Evolutionary conservation across 2,113 vertebrate species (phyloP).

Genomic region (Ictalurus punctatus): DNA sequence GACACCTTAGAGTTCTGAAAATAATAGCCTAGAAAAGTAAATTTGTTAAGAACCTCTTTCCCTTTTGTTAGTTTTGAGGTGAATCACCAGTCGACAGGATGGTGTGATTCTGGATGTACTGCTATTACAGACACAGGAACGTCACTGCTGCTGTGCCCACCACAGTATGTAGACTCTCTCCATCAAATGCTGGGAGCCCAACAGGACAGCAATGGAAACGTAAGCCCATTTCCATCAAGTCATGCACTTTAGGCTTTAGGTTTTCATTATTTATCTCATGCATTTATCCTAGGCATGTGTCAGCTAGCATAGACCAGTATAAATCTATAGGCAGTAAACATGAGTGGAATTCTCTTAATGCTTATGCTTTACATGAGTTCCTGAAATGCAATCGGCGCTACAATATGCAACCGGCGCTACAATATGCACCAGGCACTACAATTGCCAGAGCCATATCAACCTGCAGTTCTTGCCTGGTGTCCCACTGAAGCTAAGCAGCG

Average conservation of each 20-base stretch:
- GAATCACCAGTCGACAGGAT: conserved; percentile 48
- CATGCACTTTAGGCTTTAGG: not conserved
- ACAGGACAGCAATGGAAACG: conserved; percentile 28
- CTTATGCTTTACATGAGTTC: not conserved
- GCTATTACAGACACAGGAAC: conserved; percentile 57
- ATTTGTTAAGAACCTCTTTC: not conserved
- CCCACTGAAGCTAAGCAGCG: too few relatives aligned
- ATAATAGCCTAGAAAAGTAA: not conserved
- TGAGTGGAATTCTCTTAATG: not conserved
- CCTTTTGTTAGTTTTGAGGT: conserved; percentile 47
- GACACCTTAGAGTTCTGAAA: not conserved
- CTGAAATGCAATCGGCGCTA: not conserved
- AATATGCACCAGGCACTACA: too few relatives aligned
- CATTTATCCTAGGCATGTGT: not conserved
- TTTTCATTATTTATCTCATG: not conserved
- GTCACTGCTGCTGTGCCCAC: conserved; percentile 42
- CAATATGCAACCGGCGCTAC: not conserved
- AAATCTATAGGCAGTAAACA: not conserved
- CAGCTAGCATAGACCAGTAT: not conserved
- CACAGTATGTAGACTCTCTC: conserved; percentile 42
- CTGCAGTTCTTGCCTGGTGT: too few relatives aligned
- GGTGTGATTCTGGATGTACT: conserved; percentile 49
- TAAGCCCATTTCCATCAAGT: conserved; percentile 7
- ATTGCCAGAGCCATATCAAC: too few relatives aligned
- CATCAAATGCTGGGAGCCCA: conserved; percentile 48